Evolutionary conservation across 35 echinoderm and acorn worm species (phyloP).

Genomic region (Acanthaster planci): DNA sequence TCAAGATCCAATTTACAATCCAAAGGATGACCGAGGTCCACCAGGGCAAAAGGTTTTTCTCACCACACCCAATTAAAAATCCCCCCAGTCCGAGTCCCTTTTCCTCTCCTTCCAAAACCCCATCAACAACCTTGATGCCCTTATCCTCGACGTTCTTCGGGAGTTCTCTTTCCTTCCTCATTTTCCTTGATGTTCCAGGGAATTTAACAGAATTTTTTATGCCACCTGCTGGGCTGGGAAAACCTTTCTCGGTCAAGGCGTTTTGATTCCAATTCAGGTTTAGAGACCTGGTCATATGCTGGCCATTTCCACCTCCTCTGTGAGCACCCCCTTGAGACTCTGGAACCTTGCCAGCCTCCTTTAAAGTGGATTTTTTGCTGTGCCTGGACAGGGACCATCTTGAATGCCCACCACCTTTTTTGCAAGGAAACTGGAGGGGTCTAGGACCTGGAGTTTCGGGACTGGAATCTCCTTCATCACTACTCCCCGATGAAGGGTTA

Average conservation of each 20-base stretch:
- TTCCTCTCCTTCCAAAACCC: neutral
- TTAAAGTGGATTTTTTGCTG: neutral
- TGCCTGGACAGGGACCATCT: constrained; percentile 14
- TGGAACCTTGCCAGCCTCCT: neutral
- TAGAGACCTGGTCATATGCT: neutral
- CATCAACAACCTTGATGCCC: neutral
- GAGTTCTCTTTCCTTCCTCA: neutral
- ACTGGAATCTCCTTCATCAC: neutral
- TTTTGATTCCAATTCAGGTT: neutral
- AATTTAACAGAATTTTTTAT: neutral
- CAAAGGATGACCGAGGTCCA: neutral
- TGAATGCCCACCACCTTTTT: neutral
- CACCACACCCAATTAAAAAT: neutral
- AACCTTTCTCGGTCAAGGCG: neutral
- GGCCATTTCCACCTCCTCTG: neutral
- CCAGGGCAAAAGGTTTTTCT: neutral
- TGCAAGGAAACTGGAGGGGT: neutral
- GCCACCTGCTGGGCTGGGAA: neutral
- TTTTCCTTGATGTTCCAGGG: neutral
- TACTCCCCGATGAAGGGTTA: neutral
- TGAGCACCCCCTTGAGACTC: neutral
- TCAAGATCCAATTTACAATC: neutral
- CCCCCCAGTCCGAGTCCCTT: neutral
- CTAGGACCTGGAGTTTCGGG: neutral
- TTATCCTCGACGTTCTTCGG: neutral